A percentile compares a stretch with the other conserved stretches of the same genome.
Evolutionary conservation across 2,888 invertebrate genomes (phyloP).

Genomic region (Thymelicus acteon): DNA sequence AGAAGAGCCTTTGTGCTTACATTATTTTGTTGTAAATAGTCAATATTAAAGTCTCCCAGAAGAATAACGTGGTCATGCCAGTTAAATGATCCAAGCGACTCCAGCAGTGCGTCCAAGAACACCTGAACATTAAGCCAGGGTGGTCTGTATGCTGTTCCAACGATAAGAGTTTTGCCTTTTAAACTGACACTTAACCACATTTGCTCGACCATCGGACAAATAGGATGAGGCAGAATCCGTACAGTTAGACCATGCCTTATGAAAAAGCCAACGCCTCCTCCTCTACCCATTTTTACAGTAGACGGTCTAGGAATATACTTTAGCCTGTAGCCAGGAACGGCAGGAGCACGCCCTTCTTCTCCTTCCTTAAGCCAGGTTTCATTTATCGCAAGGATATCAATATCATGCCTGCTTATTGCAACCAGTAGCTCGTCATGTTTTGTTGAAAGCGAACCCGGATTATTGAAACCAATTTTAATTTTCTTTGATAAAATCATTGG

Average conservation of each 20-base stretch:
- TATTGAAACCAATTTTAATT: no score
- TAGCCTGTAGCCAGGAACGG: constrained; percentile 25
- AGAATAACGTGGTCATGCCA: constrained; percentile 34
- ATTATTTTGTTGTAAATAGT: constrained; percentile 14
- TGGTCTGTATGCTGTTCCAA: constrained; percentile 23
- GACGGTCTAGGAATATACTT: constrained; percentile 8
- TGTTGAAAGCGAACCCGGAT: no score
- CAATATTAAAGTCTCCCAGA: constrained; percentile 39
- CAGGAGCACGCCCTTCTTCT: constrained; percentile 34
- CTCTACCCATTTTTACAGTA: constrained; percentile 8
- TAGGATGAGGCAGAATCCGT: constrained; percentile 1
- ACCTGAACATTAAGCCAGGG: constrained; percentile 38
- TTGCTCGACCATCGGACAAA: constrained; percentile 35
- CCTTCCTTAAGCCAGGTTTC: constrained; percentile 37
- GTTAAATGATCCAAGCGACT: constrained; percentile 30
- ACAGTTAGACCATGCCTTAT: background rate
- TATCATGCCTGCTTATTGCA: no score
- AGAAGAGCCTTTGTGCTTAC: background rate
- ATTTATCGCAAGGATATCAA: constrained; percentile 36
- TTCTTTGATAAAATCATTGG: no score
- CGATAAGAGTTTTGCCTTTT: constrained; percentile 16
- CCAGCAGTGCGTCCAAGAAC: constrained; percentile 39
- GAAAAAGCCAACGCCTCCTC: constrained; percentile 36
- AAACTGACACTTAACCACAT: constrained; percentile 38
- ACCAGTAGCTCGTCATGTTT: no score